These are phyloP conservation scores for Enoplolaimus lenunculus DNA, from an alignment of 2,888 invertebrate species.

Conservation along the genomic window DNA sequence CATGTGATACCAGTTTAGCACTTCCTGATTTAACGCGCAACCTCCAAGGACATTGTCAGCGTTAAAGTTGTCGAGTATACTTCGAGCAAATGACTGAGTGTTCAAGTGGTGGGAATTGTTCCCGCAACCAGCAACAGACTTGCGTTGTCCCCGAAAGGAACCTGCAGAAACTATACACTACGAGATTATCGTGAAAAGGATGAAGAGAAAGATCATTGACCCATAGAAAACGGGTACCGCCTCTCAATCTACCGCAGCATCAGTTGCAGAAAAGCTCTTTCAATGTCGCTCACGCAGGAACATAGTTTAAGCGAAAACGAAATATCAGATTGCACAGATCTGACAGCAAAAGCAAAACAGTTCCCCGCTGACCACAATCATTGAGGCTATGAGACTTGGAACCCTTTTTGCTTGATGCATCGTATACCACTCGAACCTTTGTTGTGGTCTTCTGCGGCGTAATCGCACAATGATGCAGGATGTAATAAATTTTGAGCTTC, in stretches of 20 bases:
- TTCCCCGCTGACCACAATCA: neutral
- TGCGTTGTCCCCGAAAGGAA: constrained; percentile 27
- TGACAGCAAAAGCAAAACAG: constrained; percentile 6
- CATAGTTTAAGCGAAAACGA: constrained; percentile 14
- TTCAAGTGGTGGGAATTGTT: constrained; percentile 23
- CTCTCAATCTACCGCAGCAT: constrained; percentile 24
- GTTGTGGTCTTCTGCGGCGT: constrained; percentile 25
- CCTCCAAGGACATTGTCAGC: constrained; percentile 10
- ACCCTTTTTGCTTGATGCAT: constrained; percentile 20
- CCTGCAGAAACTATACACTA: constrained; percentile 25
- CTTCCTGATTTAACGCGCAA: neutral
- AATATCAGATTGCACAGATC: neutral
- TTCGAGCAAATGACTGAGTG: neutral
- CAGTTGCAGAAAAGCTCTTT: constrained; percentile 29
- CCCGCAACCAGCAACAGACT: constrained; percentile 25
- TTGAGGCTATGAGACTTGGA: neutral
- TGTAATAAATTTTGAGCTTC: constrained; percentile 21
- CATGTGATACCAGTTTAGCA: neutral
- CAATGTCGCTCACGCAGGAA: constrained; percentile 25
- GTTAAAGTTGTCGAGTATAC: neutral
- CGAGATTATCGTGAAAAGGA: constrained; percentile 24
- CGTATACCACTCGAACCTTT: constrained; percentile 28
- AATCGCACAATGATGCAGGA: constrained; percentile 26
- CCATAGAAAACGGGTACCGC: constrained; percentile 19
- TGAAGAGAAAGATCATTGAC: constrained; percentile 9